Evolutionary conservation across 2,797 vertebrate genomes (phyloP), one percentile per base, ranked within the genome.

Genomic region (Chelmon rostratus): DNA sequence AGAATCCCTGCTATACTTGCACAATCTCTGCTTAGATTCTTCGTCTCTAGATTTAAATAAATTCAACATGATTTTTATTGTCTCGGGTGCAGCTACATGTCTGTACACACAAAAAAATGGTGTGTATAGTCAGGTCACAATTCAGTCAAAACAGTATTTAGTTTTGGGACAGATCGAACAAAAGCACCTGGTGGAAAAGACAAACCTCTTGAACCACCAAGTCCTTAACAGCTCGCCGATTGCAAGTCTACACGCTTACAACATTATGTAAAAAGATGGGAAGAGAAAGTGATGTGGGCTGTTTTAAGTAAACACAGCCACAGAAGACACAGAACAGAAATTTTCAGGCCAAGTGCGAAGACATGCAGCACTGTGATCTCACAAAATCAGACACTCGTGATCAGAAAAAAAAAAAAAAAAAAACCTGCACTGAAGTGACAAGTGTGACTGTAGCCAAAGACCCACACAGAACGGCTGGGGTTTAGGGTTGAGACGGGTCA

Each of bases 401-500:
- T 73, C 7, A 31, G n/a, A 42, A 77, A 68, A 63, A 47, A 64
- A 61, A 69, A n/a, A 37, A 46, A 78, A 66, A 46, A 44, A 65
- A 64, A 69, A 42, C 38, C n/a, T 37, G 53, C 69, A 44, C 56
- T 11, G 42, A 76, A 68, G 69, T 82, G 82, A 81, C 84, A 81
- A 86, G 80, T 75, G 82, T 58, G 67, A 76, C 73, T 74, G 35
- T 0, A 61, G 79, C 66, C 69, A 21, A 53, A 68, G 57, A 72
- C 19, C 47, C 28, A 28, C 76, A 61, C 8, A 46, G 61, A 76
- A 21, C 2, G 33, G 49, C 67, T 12, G 35, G 73, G 68, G 75
- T 83, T 84, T 62, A n/a, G 72, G 78, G 84, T 83, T 78, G 74
- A 83, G 77, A 70, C 54, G 47, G 85, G 73, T 91, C 86, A 84